Evolutionary conservation across 2,888 invertebrate species (phyloP).

Genomic region (Meliscaeva auricollis): DNA sequence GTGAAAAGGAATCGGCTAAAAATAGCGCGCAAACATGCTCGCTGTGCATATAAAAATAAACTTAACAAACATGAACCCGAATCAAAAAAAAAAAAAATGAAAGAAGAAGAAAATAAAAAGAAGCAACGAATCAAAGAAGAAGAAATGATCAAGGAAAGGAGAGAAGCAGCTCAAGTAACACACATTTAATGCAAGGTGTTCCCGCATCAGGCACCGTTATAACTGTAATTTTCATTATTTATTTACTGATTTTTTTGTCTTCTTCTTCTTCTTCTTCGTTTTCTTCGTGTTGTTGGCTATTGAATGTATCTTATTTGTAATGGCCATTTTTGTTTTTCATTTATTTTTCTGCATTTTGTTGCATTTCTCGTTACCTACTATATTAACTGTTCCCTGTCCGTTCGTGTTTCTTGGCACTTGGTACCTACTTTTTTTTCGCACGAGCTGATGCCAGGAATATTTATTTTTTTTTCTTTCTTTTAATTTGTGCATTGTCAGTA

Average conservation of each 20-base stretch:
- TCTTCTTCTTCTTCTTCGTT: conserved; percentile 6
- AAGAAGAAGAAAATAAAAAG: conserved; percentile 9
- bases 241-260: conserved; percentile 63
- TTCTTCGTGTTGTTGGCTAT: conserved; percentile 3
- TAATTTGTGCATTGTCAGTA: conserved; percentile 10
- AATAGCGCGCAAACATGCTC: conserved; percentile 73
- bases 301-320: conserved; percentile 36
- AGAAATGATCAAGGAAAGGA: conserved; percentile 69
- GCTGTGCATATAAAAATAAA: conserved; percentile 64
- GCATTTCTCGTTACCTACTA: conserved; percentile 46
- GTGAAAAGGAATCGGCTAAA: conserved; percentile 72
- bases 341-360: conserved; percentile 43
- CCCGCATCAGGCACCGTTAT: conserved; percentile 78
- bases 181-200: conserved; percentile 78
- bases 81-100: background rate
- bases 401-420: conserved; percentile 42
- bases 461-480: conserved; percentile 27
- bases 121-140: conserved; percentile 7
- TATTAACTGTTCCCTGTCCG: conserved; percentile 18
- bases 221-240: conserved; percentile 77
- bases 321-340: conserved; percentile 16
- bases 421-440: conserved; percentile 25
- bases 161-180: conserved; percentile 77
- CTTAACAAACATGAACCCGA: conserved; percentile 27
- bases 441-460: conserved; percentile 42